These are phyloP conservation scores for Drosophila repleta DNA, from an alignment of 1,140 invertebrate genomes.

Conservation along the genomic window DNA sequence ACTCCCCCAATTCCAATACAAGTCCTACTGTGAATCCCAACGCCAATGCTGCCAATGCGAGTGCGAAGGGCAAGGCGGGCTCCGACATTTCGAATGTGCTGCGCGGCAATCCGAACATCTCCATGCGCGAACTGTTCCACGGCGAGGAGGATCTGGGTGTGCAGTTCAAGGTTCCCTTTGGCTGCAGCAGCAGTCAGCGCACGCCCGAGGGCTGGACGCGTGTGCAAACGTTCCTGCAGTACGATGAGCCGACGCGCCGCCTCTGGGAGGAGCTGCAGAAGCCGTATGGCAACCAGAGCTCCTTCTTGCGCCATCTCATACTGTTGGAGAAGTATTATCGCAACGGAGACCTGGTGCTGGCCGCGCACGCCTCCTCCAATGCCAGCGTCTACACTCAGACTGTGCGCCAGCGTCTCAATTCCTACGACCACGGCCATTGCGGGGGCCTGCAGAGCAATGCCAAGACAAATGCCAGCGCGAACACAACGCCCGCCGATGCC, in stretches of 20 bases:
- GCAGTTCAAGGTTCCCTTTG: constrained; percentile 86
- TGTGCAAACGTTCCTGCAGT: constrained; percentile 90
- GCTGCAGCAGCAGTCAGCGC: constrained; percentile 74
- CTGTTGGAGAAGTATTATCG: constrained; percentile 92
- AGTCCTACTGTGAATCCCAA: constrained; percentile 2
- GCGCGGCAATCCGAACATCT: constrained; percentile 91
- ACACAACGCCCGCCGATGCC: not conserved
- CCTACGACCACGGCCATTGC: constrained; percentile 87
- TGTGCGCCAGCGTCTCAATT: constrained; percentile 90
- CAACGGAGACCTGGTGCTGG: constrained; percentile 89
- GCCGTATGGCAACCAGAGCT: constrained; percentile 93
- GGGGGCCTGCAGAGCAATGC: constrained; percentile 45
- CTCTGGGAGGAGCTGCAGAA: constrained; percentile 92
- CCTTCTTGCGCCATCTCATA: constrained; percentile 91
- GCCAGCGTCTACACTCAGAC: constrained; percentile 91
- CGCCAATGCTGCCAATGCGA: not conserved
- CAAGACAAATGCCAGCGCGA: not conserved
- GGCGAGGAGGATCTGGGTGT: constrained; percentile 92
- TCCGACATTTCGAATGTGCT: constrained; percentile 84
- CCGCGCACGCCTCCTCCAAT: constrained; percentile 89
- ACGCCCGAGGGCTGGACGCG: constrained; percentile 93
- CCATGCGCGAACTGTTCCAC: constrained; percentile 91
- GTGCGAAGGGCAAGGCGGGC: constrained; percentile 19
- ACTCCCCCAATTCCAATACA: constrained; percentile 2
- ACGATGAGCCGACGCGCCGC: constrained; percentile 91